Conservation (phyloP, 2,113 vertebrate genomes). For the Henicopernis longicauda region DNA sequence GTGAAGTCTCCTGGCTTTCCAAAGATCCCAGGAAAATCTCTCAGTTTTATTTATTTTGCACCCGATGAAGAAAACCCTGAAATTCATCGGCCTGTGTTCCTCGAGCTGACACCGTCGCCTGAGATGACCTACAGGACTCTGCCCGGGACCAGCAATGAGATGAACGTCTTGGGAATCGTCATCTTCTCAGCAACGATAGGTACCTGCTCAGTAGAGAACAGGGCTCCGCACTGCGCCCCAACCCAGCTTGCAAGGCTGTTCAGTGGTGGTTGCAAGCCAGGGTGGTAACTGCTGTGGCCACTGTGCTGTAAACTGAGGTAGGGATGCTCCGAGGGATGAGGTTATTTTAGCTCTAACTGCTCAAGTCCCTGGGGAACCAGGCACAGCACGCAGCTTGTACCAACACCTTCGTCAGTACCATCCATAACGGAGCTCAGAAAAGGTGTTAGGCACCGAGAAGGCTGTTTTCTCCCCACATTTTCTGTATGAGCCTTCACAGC, state of each 20-base stretch:
- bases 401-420: neutral
- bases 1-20: conserved; percentile 40
- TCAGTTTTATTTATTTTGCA: conserved; percentile 81
- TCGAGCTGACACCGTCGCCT: conserved; percentile 81
- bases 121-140: conserved; percentile 79
- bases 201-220: neutral
- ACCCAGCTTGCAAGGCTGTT: rapidly evolving
- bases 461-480: neutral
- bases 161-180: conserved; percentile 90
- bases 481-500: neutral
- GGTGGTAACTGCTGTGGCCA: neutral
- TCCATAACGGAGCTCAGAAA: neutral
- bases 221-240: rapidly evolving
- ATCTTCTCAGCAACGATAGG: conserved; percentile 91
- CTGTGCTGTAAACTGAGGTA: rapidly evolving
- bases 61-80: conserved; percentile 73
- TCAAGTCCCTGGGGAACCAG: neutral
- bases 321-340: neutral
- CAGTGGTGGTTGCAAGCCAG: rapidly evolving
- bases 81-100: conserved; percentile 71
- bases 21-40: conserved; percentile 39
- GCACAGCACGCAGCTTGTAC: rapidly evolving
- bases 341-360: neutral
- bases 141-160: conserved; percentile 85
- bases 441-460: rapidly evolving